These are phyloP conservation scores for Hippocampus guttulatus DNA, from an alignment of 2,113 vertebrate species.

Conservation along the genomic window DNA sequence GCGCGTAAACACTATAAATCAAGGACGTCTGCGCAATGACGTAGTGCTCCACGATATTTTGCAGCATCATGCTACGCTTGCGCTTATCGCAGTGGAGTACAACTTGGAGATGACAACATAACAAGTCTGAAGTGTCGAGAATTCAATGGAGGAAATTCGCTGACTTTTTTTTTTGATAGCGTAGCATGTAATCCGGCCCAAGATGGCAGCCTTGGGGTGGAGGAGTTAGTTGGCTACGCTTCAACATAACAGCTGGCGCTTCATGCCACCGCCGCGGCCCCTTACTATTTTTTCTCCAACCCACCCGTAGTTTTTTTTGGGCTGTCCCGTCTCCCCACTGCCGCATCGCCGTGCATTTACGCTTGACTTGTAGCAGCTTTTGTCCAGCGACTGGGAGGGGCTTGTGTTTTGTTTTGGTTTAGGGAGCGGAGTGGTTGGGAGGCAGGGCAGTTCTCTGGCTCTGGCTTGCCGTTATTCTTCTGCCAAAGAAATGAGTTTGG, in stretches of 20 bases:
- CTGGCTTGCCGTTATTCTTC: neutral
- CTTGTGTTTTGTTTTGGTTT: neutral
- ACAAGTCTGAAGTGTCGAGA: too few relatives aligned
- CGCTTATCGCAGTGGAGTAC: neutral
- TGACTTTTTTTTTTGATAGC: slow-evolving; percentile 11
- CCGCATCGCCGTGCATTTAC: slow-evolving; percentile 62
- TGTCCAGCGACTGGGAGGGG: slow-evolving; percentile 67
- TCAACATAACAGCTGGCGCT: slow-evolving; percentile 81
- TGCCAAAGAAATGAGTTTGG: neutral
- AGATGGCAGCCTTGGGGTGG: slow-evolving; percentile 54
- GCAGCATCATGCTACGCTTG: neutral
- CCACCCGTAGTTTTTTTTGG: slow-evolving; percentile 56
- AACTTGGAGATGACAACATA: too few relatives aligned
- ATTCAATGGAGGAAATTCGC: too few relatives aligned
- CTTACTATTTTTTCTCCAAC: slow-evolving; percentile 51
- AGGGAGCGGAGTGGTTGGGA: neutral
- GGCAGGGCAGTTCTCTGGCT: too few relatives aligned
- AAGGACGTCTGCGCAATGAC: slow-evolving; percentile 6
- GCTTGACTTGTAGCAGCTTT: slow-evolving; percentile 81
- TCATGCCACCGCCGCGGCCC: slow-evolving; percentile 32
- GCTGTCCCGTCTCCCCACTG: neutral
- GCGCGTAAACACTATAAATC: slow-evolving; percentile 49
- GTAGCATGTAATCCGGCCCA: slow-evolving; percentile 44
- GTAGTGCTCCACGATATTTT: slow-evolving; percentile 31
- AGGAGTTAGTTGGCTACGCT: slow-evolving; percentile 33